Evolutionary conservation across 1,140 invertebrate genomes (phyloP).

Genomic region (Aphis gossypii): DNA sequence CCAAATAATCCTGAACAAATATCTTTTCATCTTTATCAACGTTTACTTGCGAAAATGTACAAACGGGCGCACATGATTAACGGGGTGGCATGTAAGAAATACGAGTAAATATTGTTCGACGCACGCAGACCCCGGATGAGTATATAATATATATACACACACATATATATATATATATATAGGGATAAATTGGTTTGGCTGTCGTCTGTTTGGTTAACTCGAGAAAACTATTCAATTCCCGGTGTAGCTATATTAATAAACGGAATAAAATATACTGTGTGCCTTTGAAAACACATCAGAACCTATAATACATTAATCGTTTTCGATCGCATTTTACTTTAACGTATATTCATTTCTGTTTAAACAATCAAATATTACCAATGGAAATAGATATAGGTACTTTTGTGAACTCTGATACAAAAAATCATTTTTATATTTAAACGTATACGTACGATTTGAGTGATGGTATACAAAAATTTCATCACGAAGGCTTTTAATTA

Average conservation of each 20-base stretch:
- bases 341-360: background rate
- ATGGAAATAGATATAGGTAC: background rate
- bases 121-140: background rate
- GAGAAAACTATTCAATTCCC: slow-evolving; percentile 17
- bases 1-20: slow-evolving; percentile 54
- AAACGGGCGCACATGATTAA: background rate
- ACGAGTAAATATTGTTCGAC: slow-evolving; percentile 40
- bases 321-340: background rate
- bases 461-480: background rate
- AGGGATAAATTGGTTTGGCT: background rate
- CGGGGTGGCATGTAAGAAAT: slow-evolving; percentile 34
- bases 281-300: background rate
- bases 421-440: background rate
- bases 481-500: background rate
- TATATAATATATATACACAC: background rate
- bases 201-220: background rate
- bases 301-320: background rate
- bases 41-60: slow-evolving; percentile 17
- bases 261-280: background rate
- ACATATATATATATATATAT: background rate
- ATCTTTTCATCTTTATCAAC: slow-evolving; percentile 49
- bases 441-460: background rate
- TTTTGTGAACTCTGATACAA: background rate
- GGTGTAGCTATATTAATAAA: background rate
- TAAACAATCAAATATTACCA: background rate